Evolutionary conservation across 2,888 invertebrate species (phyloP).

Genomic region (Habroteleia sp.): DNA sequence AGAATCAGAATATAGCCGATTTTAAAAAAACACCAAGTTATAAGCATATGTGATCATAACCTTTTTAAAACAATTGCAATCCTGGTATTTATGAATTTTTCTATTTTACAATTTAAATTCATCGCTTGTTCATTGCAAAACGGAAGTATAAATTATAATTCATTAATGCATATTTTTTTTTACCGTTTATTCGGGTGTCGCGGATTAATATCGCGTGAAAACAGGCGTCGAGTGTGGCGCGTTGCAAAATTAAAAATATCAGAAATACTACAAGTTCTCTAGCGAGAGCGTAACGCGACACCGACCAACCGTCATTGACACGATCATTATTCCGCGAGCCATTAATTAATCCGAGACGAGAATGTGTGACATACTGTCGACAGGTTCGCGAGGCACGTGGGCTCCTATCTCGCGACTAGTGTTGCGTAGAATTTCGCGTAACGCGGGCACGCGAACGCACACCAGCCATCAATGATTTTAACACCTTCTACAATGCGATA

Average conservation of each 20-base stretch:
- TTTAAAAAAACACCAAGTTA: no score
- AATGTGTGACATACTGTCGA: slow-evolving; percentile 43
- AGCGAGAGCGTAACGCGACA: slow-evolving; percentile 34
- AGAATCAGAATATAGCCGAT: no score
- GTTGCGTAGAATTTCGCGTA: slow-evolving; percentile 38
- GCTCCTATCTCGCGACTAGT: slow-evolving; percentile 40
- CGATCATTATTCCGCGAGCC: slow-evolving; percentile 49
- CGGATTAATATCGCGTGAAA: slow-evolving; percentile 28
- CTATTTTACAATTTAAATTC: no score
- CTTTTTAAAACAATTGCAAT: no score
- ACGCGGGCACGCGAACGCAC: slow-evolving; percentile 24
- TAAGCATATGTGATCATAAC: no score
- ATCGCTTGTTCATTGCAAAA: no score
- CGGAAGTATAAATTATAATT: slow-evolving; percentile 4
- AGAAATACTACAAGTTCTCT: slow-evolving; percentile 22
- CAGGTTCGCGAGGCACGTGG: slow-evolving; percentile 56
- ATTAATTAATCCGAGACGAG: slow-evolving; percentile 57
- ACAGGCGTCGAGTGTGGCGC: slow-evolving; percentile 27
- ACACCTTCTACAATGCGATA: slow-evolving; percentile 26
- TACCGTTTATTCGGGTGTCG: background rate
- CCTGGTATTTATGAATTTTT: no score
- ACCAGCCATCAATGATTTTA: slow-evolving; percentile 14
- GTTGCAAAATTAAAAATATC: slow-evolving; percentile 39
- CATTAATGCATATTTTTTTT: slow-evolving; percentile 2
- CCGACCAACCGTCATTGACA: slow-evolving; percentile 40